Conservation (phyloP, 1,140 invertebrate species). For the Hycleus phaleratus region DNA sequence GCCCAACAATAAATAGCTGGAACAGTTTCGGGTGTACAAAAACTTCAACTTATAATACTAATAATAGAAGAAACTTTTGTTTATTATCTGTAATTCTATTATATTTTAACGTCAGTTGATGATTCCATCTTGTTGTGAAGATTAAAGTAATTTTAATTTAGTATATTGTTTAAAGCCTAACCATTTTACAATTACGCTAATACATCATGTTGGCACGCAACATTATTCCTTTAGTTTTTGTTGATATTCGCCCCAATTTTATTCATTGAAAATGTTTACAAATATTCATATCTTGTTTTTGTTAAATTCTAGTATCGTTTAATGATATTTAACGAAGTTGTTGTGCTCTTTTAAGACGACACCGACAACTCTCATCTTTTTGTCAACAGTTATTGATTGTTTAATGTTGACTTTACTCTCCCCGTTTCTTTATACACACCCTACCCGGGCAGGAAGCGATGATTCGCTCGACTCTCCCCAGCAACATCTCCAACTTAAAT, state of each 20-base stretch:
- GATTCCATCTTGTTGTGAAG: neutral
- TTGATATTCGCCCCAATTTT: neutral
- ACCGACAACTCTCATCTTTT: neutral
- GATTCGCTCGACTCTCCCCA: conserved; percentile 7
- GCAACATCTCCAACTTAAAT: too few relatives aligned
- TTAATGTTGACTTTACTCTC: conserved; percentile 15
- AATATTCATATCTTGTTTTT: neutral
- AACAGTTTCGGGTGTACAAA: neutral
- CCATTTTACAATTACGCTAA: conserved; percentile 5
- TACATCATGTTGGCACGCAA: conserved; percentile 3
- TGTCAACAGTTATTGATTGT: conserved; percentile 22
- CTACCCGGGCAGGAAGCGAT: conserved; percentile 15
- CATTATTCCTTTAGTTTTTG: neutral
- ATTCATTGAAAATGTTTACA: neutral
- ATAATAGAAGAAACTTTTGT: too few relatives aligned
- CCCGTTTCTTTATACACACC: neutral
- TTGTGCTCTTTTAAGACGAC: conserved; percentile 5
- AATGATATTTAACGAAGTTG: conserved; percentile 1
- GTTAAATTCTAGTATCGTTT: neutral
- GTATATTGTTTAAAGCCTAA: conserved; percentile 9
- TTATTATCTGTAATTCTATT: too few relatives aligned
- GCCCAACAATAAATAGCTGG: conserved; percentile 18
- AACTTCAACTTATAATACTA: neutral
- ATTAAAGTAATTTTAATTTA: conserved; percentile 4
- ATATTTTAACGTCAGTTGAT: neutral